These are phyloP conservation scores for Orthonevra nobilis DNA, from an alignment of 2,888 invertebrate species.

Conservation along the genomic window DNA sequence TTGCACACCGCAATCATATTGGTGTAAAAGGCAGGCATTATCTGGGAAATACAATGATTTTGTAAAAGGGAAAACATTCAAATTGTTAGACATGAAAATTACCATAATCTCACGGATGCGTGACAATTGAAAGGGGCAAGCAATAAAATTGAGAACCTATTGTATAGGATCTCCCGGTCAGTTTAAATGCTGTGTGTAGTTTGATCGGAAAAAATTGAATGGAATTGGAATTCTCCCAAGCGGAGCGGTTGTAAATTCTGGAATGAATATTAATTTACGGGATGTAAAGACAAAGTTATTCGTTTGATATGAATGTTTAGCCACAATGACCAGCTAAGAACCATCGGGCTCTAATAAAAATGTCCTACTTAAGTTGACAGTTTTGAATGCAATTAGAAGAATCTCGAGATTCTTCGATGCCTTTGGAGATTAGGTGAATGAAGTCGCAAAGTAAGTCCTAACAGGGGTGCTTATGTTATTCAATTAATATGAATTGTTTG, in stretches of 20 bases:
- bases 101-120: conserved; percentile 62
- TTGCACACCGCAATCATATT: conserved; percentile 15
- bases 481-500: conserved; percentile 53
- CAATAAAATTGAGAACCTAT: conserved; percentile 62
- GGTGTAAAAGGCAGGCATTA: conserved; percentile 21
- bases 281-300: conserved; percentile 61
- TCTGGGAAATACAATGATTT: conserved; percentile 25
- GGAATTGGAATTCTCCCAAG: conserved; percentile 52
- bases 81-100: conserved; percentile 61
- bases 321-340: conserved; percentile 20
- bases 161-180: conserved; percentile 2
- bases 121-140: conserved; percentile 54
- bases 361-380: conserved; percentile 50
- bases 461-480: conserved; percentile 50
- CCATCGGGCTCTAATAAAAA: conserved; percentile 53
- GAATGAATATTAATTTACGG: conserved; percentile 77
- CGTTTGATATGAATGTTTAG: conserved; percentile 64
- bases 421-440: conserved; percentile 28
- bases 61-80: conserved; percentile 57
- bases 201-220: conserved; percentile 25
- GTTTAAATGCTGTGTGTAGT: conserved; percentile 13
- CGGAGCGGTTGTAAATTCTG: conserved; percentile 72
- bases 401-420: conserved; percentile 4
- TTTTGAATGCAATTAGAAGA: conserved; percentile 30
- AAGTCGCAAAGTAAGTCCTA: conserved; percentile 48